These are phyloP conservation scores for Phenacoccus solenopsis DNA, from an alignment of 1,140 invertebrate species.

Conservation along the genomic window DNA sequence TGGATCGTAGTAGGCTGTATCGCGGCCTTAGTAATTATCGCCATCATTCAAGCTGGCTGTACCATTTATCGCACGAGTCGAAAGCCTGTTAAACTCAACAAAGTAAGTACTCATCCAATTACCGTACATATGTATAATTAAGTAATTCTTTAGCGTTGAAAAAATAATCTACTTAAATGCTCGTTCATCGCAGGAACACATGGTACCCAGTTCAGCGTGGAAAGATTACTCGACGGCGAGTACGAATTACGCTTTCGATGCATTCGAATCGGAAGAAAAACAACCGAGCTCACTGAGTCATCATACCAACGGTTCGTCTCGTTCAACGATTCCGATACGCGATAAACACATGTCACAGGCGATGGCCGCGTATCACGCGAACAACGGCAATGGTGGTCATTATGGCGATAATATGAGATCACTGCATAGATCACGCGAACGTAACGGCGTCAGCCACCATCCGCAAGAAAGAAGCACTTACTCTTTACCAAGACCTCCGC, in stretches of 20 bases:
- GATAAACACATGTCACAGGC: slow-evolving; percentile 21
- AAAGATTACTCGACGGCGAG: slow-evolving; percentile 70
- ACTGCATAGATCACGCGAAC: slow-evolving; percentile 40
- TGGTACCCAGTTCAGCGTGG: slow-evolving; percentile 70
- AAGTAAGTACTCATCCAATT: not conserved
- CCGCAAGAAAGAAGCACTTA: slow-evolving; percentile 35
- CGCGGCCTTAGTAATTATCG: slow-evolving; percentile 59
- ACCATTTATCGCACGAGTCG: slow-evolving; percentile 59
- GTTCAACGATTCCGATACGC: slow-evolving; percentile 25
- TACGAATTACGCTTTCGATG: slow-evolving; percentile 77
- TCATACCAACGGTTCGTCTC: slow-evolving; percentile 24
- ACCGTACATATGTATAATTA: slow-evolving; percentile 22
- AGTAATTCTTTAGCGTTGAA: not conserved
- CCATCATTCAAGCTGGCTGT: slow-evolving; percentile 67
- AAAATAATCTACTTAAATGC: not conserved
- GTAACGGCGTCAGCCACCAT: slow-evolving; percentile 18
- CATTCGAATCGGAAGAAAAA: slow-evolving; percentile 60
- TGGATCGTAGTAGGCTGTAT: slow-evolving; percentile 74
- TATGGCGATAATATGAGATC: slow-evolving; percentile 47
- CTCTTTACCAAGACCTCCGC: slow-evolving; percentile 36
- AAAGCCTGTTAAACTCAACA: slow-evolving; percentile 33
- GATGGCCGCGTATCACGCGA: slow-evolving; percentile 26
- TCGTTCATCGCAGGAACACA: slow-evolving; percentile 52
- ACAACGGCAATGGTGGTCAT: slow-evolving; percentile 34
- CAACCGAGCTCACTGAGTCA: slow-evolving; percentile 37